Percentiles rank a stretch among this genome's conserved stretches.
Conservation (phyloP, 2,797 vertebrate genomes). For the Eulemur albifrons region DNA sequence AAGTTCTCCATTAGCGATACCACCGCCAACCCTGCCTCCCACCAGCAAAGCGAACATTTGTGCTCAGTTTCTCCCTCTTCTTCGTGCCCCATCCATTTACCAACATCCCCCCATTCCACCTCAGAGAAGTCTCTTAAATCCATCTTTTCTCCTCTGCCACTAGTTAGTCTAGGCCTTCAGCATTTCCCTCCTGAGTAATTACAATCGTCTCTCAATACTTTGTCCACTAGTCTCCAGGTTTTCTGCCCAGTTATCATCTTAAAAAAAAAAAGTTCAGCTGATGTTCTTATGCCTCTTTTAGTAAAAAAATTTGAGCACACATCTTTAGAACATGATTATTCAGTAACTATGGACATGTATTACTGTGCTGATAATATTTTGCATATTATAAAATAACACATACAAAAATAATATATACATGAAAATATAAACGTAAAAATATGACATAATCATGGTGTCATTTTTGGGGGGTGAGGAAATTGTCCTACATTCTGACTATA, state of each 20-base stretch:
- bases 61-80: too few relatives aligned
- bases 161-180: not conserved
- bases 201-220: not conserved
- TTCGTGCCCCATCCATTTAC: not conserved
- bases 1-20: not conserved
- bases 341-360: not conserved
- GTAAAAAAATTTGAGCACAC: not conserved
- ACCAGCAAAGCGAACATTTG: not conserved
- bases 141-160: not conserved
- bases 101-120: not conserved
- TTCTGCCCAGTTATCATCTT: not conserved
- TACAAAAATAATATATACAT: not conserved
- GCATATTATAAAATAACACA: not conserved
- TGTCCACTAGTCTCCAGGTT: not conserved
- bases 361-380: not conserved
- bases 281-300: not conserved
- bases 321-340: not conserved
- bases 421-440: not conserved
- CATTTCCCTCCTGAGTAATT: not conserved
- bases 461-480: not conserved
- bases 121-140: not conserved
- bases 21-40: not conserved
- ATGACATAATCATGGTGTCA: not conserved
- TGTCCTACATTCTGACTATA: not conserved
- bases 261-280: not conserved